These are phyloP conservation scores for Amitus sp. DNA, from an alignment of 2,888 invertebrate genomes.

Conservation along the genomic window DNA sequence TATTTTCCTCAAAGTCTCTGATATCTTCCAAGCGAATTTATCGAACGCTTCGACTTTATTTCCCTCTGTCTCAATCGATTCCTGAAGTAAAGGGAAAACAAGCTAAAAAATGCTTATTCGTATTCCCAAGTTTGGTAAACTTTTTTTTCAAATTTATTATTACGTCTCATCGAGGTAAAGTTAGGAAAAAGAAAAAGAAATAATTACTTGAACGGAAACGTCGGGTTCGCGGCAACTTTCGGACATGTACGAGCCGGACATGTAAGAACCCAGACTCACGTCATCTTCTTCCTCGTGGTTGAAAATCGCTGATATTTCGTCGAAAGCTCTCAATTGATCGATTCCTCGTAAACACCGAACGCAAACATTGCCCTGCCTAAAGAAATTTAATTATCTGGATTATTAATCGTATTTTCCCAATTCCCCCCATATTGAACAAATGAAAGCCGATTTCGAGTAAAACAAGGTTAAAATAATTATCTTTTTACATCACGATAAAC, in stretches of 20 bases:
- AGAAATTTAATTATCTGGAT: too few relatives aligned
- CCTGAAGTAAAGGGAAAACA: slow-evolving; percentile 62
- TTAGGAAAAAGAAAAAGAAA: slow-evolving; percentile 1
- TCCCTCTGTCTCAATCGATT: slow-evolving; percentile 47
- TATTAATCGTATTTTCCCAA: too few relatives aligned
- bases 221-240: slow-evolving; percentile 47
- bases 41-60: slow-evolving; percentile 47
- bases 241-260: slow-evolving; percentile 54
- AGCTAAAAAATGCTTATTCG: slow-evolving; percentile 23
- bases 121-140: too few relatives aligned
- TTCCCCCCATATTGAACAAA: too few relatives aligned
- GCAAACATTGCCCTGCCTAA: slow-evolving; percentile 85
- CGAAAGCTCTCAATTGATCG: slow-evolving; percentile 66
- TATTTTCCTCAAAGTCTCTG: slow-evolving; percentile 52
- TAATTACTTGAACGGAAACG: slow-evolving; percentile 52
- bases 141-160: too few relatives aligned
- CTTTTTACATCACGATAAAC: neutral
- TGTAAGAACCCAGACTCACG: slow-evolving; percentile 69
- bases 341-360: slow-evolving; percentile 80
- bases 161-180: too few relatives aligned
- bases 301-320: slow-evolving; percentile 75
- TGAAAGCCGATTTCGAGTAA: too few relatives aligned
- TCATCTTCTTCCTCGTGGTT: slow-evolving; percentile 79
- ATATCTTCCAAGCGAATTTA: slow-evolving; percentile 54
- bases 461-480: too few relatives aligned